Conservation (phyloP, 1,140 invertebrate genomes). For the Acyrthosiphon pisum region DNA sequence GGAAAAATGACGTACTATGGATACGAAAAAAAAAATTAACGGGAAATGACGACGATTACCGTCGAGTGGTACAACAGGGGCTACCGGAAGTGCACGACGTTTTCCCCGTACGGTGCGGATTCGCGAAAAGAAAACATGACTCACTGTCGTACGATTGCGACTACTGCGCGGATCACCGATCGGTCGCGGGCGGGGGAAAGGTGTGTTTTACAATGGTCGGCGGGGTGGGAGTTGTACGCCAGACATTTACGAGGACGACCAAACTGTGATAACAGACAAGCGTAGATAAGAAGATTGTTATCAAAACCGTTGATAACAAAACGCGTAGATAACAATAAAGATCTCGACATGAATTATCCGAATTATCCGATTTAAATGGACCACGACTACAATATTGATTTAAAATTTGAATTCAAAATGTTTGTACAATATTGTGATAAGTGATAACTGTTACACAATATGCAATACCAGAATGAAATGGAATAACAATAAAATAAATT, state of each 20-base stretch:
- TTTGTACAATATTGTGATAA: neutral
- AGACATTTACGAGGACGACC: neutral
- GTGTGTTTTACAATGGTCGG: neutral
- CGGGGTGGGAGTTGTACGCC: neutral
- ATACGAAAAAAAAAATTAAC: neutral
- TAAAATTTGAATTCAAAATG: neutral
- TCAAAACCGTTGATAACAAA: neutral
- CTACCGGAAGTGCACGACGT: conserved; percentile 36
- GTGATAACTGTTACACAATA: neutral
- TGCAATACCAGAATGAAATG: neutral
- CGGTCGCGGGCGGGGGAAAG: neutral
- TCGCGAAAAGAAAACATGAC: conserved; percentile 32
- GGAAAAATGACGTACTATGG: neutral
- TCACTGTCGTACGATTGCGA: conserved; percentile 27
- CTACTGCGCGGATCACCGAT: neutral
- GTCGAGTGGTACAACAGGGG: neutral
- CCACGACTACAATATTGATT: neutral
- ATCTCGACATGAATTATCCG: neutral
- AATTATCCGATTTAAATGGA: neutral
- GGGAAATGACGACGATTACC: neutral
- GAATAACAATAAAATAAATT: neutral
- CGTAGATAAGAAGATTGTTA: neutral
- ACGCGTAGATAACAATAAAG: neutral
- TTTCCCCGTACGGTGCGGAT: neutral
- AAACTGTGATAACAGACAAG: neutral